Base-by-base conservation (phyloP, 1,140 invertebrate genomes). In the Yoshiicerus persimilis region DNA sequence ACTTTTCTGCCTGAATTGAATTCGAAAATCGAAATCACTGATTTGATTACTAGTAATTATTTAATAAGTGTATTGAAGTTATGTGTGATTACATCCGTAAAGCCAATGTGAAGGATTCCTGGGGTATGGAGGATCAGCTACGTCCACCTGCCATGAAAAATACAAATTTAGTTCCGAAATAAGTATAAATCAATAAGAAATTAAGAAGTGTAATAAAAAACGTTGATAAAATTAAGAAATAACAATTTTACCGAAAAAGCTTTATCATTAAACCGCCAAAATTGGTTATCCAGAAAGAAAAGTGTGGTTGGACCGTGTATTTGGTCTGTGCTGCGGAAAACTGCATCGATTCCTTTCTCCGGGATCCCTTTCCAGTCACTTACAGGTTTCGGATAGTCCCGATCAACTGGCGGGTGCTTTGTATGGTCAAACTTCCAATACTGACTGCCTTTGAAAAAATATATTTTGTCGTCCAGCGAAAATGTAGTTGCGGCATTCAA, bases 401-500 rank as follows among this genome's bases (percentile, higher is more conserved):
- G 25, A 32, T 96, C 97, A 2, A 98, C 97, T 0, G 97, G 97
- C 1, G 97, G 97, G 38, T 95, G 94, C 92, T 95, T 95, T 2
- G 95, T 93, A 1, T 97, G 97, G 92, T 98, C 97, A 92, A 98
- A 99, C 90, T 97, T 94, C 97, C 97, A 99, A 94, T 99, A 99
- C 92, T 98, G 96, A 86, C 95, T 94, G 66, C 75, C 94, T 94
- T 89, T 89, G 90, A 91, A 89, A 56, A 91, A 91, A 36, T 90
- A 90, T 25, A 91, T 91, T 41, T 98, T 98, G 89, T 99, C 83
- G 20, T 56, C 99, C 56, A 97, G 98, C 80, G 97, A 96, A 98
- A 98, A 99, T 0, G 98, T 97, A 91, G 98, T 95, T 0, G 96
- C 97, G 4, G 97, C 97, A 27, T 88, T 83, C 16, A 88, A 66